These are phyloP conservation scores for Kudoa iwatai DNA, from an alignment of 30 jellyfish, hydroid and myxozoan genomes.

Conservation along the genomic window DNA sequence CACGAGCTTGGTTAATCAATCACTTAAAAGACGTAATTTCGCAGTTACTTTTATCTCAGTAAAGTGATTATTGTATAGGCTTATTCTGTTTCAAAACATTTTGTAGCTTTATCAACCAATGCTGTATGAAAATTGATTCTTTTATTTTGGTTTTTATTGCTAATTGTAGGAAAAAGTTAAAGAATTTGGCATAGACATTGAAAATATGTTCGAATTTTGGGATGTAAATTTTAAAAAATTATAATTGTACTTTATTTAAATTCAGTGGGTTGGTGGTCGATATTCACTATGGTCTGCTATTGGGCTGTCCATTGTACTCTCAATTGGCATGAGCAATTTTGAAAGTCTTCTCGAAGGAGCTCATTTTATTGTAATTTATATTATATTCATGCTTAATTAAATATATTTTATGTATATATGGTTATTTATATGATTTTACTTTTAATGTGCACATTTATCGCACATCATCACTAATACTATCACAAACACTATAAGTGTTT, in stretches of 20 bases:
- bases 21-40: slow-evolving; percentile 17
- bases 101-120: slow-evolving; percentile 73
- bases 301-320: slow-evolving; percentile 49
- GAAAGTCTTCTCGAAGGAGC: slow-evolving; percentile 61
- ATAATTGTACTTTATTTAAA: not conserved
- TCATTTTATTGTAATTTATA: slow-evolving; percentile 26
- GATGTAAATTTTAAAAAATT: slow-evolving; percentile 12
- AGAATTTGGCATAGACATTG: slow-evolving; percentile 72
- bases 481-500: too few species aligned
- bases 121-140: not conserved
- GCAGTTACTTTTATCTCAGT: slow-evolving; percentile 1
- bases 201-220: slow-evolving; percentile 84
- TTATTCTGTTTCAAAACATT: slow-evolving; percentile 58
- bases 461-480: too few species aligned
- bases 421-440: too few species aligned
- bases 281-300: slow-evolving; percentile 93
- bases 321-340: slow-evolving; percentile 33
- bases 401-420: too few species aligned
- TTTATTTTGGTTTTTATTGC: not conserved
- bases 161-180: slow-evolving; percentile 14
- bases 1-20: slow-evolving; percentile 34
- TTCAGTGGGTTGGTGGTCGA: slow-evolving; percentile 99
- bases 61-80: slow-evolving; percentile 3
- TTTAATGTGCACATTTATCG: too few species aligned
- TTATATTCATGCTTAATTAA: too few species aligned